Evolutionary conservation across 2,113 vertebrate genomes (phyloP).

Genomic region (Bambusicola thoracicus): DNA sequence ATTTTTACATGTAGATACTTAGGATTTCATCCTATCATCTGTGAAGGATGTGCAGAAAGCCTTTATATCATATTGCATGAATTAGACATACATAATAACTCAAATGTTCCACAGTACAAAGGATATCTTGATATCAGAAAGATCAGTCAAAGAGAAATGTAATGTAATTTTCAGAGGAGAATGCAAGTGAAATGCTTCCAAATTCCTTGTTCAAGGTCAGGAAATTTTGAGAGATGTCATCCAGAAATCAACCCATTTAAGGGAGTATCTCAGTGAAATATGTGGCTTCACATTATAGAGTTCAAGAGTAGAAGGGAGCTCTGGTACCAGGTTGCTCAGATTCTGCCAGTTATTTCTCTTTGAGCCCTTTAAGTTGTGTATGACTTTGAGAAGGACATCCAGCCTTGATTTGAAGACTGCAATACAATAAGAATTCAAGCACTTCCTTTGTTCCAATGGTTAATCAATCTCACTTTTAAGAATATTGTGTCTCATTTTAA

Average conservation of each 20-base stretch:
- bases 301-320: neutral
- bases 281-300: neutral
- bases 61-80: neutral
- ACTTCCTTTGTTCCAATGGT: conserved; percentile 56
- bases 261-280: neutral
- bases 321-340: neutral
- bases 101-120: neutral
- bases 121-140: neutral
- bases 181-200: neutral
- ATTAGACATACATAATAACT: neutral
- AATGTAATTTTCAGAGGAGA: neutral
- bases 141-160: neutral
- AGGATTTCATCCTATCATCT: neutral
- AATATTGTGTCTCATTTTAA: conserved; percentile 62
- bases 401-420: neutral
- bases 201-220: neutral
- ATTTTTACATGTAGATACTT: neutral
- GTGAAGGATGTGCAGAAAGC: neutral
- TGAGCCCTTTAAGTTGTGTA: neutral
- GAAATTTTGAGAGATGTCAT: neutral
- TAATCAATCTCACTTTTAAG: conserved; percentile 67
- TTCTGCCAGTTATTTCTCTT: neutral
- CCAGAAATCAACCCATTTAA: neutral
- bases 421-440: conserved; percentile 20
- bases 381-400: conserved; percentile 62